Percentiles rank a stretch among this genome's conserved stretches.
Evolutionary conservation across 2,888 invertebrate genomes (phyloP).

Genomic region (Thecophora atra): DNA sequence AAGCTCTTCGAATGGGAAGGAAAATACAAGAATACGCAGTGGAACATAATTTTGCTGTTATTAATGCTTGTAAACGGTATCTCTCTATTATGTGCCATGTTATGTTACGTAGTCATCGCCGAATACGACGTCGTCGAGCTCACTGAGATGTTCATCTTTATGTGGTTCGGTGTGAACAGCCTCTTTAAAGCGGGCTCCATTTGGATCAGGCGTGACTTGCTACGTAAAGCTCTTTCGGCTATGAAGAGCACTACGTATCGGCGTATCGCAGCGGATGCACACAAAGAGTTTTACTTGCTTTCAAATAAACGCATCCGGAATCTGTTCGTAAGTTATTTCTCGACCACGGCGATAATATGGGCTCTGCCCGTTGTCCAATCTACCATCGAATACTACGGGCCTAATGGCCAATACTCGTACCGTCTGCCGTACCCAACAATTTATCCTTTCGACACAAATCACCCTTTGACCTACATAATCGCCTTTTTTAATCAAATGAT

Average conservation of each 20-base stretch:
- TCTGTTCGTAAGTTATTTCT: constrained; percentile 32
- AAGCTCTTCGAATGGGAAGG: constrained; percentile 7
- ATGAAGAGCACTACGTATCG: constrained; percentile 39
- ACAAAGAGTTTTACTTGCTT: constrained; percentile 27
- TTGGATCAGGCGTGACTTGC: constrained; percentile 36
- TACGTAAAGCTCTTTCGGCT: constrained; percentile 27
- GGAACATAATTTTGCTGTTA: neutral
- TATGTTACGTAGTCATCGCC: neutral
- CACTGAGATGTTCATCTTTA: constrained; percentile 34
- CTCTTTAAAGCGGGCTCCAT: constrained; percentile 36
- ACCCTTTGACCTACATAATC: constrained; percentile 7
- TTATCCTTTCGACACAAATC: constrained; percentile 39
- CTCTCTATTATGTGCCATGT: neutral
- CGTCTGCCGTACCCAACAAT: constrained; percentile 39
- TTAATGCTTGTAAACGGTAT: neutral
- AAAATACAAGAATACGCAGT: neutral
- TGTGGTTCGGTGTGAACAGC: constrained; percentile 31
- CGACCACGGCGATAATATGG: constrained; percentile 40
- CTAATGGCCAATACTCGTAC: constrained; percentile 27
- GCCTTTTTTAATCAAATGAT: constrained; percentile 32
- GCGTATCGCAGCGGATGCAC: constrained; percentile 14
- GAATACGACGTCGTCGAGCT: constrained; percentile 34
- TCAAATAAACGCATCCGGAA: constrained; percentile 21
- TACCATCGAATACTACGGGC: constrained; percentile 34
- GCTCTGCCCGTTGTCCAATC: constrained; percentile 41